Conservation (phyloP, 2,797 vertebrate genomes). For the Synanceia verrucosa region DNA sequence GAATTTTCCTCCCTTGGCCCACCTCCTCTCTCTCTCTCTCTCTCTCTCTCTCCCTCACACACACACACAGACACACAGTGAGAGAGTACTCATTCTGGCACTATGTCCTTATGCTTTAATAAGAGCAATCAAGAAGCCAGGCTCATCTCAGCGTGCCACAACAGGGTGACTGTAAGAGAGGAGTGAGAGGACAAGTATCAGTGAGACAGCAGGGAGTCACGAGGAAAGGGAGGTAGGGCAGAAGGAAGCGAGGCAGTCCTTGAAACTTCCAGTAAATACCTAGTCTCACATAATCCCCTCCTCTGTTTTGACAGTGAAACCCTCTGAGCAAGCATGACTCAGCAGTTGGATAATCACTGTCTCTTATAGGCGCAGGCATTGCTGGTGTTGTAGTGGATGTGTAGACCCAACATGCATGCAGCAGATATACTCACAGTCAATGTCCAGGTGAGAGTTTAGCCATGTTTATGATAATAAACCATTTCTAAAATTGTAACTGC, state of each 20-base stretch:
- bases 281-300: conserved; percentile 3
- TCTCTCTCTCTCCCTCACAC: neutral
- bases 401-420: neutral
- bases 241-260: conserved; percentile 8
- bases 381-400: too few species aligned
- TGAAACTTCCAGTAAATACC: conserved; percentile 20
- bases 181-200: conserved; percentile 51
- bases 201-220: conserved; percentile 37
- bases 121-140: conserved; percentile 62
- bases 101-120: conserved; percentile 57
- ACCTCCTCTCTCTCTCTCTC: neutral
- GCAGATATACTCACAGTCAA: neutral
- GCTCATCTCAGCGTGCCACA: conserved; percentile 47
- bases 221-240: conserved; percentile 6
- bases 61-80: neutral
- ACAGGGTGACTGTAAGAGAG: conserved; percentile 44
- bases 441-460: neutral
- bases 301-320: conserved; percentile 27
- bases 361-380: neutral
- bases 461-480: neutral
- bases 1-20: conserved; percentile 3
- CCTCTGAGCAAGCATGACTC: conserved; percentile 19
- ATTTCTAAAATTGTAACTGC: neutral
- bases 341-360: conserved; percentile 3
- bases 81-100: conserved; percentile 36